These are phyloP conservation scores for Aphidius ervi DNA, from an alignment of 1,140 invertebrate species.

Conservation along the genomic window DNA sequence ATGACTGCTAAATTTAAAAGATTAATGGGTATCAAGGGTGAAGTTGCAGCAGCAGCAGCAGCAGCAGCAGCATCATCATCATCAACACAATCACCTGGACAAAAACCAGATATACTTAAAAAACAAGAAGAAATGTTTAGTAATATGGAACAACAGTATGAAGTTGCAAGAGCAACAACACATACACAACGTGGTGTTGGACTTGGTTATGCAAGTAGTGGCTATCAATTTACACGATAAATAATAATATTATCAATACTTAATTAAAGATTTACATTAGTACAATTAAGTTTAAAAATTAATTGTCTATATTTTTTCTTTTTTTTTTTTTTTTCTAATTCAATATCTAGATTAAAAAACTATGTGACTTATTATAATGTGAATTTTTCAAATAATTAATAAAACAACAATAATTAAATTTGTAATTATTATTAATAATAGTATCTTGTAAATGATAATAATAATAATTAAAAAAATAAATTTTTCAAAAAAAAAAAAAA, in stretches of 20 bases:
- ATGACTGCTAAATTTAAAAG: constrained; percentile 92
- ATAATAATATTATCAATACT: constrained; percentile 6
- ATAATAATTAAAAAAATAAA: no score
- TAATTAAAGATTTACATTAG: no score
- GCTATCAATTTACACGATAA: constrained; percentile 52
- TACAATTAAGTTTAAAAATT: no score
- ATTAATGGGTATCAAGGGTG: constrained; percentile 88
- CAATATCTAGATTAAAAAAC: no score
- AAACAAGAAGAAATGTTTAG: constrained; percentile 89
- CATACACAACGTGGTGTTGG: constrained; percentile 92
- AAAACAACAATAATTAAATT: no score
- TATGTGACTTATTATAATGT: no score
- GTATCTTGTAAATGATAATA: no score
- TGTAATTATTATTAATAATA: no score
- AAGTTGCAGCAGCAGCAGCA: constrained; percentile 38
- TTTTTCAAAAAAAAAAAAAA: no score
- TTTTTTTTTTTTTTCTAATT: no score
- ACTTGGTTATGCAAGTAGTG: constrained; percentile 66
- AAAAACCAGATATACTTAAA: constrained; percentile 62
- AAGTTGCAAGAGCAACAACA: constrained; percentile 86
- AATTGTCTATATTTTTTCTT: no score
- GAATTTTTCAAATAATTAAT: no score
- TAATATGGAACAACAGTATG: constrained; percentile 90
- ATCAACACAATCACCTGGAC: constrained; percentile 32
- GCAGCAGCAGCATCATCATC: constrained; percentile 34